Base-by-base conservation (phyloP, 2,113 vertebrate species). In the Podarcis cretensis region DNA sequence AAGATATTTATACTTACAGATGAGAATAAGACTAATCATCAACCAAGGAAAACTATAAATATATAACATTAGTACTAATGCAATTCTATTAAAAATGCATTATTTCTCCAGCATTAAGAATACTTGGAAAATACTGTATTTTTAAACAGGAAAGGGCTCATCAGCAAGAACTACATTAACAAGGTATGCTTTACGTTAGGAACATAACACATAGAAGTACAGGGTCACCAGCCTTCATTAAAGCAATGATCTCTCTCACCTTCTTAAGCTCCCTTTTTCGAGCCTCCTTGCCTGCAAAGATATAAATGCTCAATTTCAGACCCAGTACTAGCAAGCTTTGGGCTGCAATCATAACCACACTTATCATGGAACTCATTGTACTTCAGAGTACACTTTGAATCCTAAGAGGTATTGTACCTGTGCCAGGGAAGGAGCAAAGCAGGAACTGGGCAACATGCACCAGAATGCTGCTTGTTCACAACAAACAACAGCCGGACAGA, bases 191-290 rank as follows among this genome's bases (percentile, higher is more conserved):
- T 57, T 87, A 80, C 84, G n/a, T 77, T 54, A 75, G 8, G 90
- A 30, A 79, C 7, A 25, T 0, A 3, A 76, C 6, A 82, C 1
- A 69, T 8, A 63, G 0, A 27, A 43, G 1, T 78, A 6, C 37
- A 16, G 1, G 20, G 84, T 83, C 12, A 5, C 2, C 80, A 87
- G 35, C 1, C 23, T 32, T 3, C 16, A 23, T 2, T 32, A 59
- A 40, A 21, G 2, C 32, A 90, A 14, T 80, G 18, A 59, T 88
- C 30, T 54, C 30, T 54, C 90, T 86, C 96, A 99, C 99, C 98
- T 99, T 99, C 94, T 99, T 99, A 77, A 99, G 95, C 90, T 99
- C 99, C 95, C 99, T 98, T 69, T 99, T 99, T 92, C 98, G 98
- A 90, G 99, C 99, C 97, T 99, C 99, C 95, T 99, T 99, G 92